phyloP scores from a whole-genome alignment of 2,797 vertebrate genomes.

The Aphelocoma californica region DNA sequence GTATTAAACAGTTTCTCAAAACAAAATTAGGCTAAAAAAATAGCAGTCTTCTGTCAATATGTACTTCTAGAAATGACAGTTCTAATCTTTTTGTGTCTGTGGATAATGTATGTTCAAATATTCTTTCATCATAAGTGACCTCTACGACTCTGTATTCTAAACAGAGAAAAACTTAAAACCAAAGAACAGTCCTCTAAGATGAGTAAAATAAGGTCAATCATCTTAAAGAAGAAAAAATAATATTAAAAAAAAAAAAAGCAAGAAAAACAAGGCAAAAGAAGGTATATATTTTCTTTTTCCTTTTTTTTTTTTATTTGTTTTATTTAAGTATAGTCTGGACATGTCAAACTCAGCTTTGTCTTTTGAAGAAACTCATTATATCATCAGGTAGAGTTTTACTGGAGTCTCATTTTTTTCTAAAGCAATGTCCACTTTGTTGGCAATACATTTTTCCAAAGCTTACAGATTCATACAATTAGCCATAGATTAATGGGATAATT shows the following conservation, averaged over 20 bases:
- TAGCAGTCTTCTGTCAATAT: slow-evolving; percentile 53
- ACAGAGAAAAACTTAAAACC: slow-evolving; percentile 1
- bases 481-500: background rate
- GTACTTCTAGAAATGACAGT: slow-evolving; percentile 48
- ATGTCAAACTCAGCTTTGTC: background rate
- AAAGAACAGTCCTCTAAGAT: background rate
- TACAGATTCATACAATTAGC: background rate
- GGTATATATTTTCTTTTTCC: background rate
- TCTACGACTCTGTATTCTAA: slow-evolving; percentile 17
- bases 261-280: background rate
- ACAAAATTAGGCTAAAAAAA: slow-evolving; percentile 60
- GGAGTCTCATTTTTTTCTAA: background rate
- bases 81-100: slow-evolving; percentile 51
- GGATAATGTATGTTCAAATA: slow-evolving; percentile 49
- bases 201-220: background rate
- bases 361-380: background rate
- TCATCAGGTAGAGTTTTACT: background rate
- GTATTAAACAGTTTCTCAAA: slow-evolving; percentile 63
- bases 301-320: background rate
- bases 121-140: slow-evolving; percentile 51
- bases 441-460: background rate
- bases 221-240: background rate
- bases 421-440: background rate
- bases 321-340: background rate
- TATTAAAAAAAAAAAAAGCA: background rate